Evolutionary conservation across 2,888 invertebrate genomes (phyloP).

Genomic region (Stegana nigrithorax): DNA sequence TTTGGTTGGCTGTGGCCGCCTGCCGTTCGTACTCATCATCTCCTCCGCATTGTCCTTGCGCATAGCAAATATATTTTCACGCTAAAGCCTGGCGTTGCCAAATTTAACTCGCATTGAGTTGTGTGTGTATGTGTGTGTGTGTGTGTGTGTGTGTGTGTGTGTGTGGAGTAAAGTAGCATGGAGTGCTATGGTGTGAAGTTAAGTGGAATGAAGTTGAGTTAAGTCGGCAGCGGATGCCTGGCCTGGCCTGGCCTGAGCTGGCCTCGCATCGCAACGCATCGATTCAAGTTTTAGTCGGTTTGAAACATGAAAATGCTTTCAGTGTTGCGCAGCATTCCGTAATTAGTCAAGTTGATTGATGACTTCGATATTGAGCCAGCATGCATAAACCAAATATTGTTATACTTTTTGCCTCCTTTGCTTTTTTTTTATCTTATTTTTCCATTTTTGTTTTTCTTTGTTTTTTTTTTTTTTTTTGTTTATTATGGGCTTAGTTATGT

Average conservation of each 20-base stretch:
- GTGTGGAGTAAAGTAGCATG: too few species aligned
- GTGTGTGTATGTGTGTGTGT: background rate
- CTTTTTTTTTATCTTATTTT: background rate
- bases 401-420: background rate
- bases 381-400: too few species aligned
- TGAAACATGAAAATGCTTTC: constrained; percentile 14
- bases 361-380: too few species aligned
- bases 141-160: background rate
- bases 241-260: background rate
- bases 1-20: too few species aligned
- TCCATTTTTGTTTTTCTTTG: background rate
- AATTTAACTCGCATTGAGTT: too few species aligned
- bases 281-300: too few species aligned
- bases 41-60: constrained; percentile 8
- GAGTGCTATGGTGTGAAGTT: too few species aligned
- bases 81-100: too few species aligned
- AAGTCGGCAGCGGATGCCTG: background rate
- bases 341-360: constrained; percentile 58
- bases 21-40: constrained; percentile 12
- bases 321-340: constrained; percentile 28
- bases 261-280: background rate
- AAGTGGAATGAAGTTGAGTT: too few species aligned
- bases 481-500: too few species aligned
- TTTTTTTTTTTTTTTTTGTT: constrained; percentile 18
- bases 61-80: too few species aligned